phyloP scores from a whole-genome alignment of 2,113 vertebrate species.

The Spea bombifrons region DNA sequence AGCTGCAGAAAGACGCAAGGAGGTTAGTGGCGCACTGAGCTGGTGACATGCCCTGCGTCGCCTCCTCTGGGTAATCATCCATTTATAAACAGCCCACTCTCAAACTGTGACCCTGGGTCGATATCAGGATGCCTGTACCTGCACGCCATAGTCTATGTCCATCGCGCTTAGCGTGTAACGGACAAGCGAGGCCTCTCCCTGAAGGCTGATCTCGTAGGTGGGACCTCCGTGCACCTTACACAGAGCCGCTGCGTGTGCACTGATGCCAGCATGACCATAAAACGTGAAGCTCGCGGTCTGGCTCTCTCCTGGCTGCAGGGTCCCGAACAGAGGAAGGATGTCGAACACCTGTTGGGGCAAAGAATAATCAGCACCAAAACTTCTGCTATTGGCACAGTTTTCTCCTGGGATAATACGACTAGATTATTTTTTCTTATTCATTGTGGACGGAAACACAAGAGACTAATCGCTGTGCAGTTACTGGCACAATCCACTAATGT shows the following conservation, averaged over 20 bases:
- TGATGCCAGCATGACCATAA: constrained; percentile 68
- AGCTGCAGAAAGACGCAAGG: constrained; percentile 56
- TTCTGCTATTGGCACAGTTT: background rate
- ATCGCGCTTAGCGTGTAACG: constrained; percentile 67
- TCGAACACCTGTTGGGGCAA: constrained; percentile 74
- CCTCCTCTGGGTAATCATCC: too few relatives aligned
- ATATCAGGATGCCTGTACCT: constrained; percentile 63
- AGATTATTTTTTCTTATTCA: too few relatives aligned
- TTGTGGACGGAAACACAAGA: too few relatives aligned
- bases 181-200: constrained; percentile 72
- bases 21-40: too few relatives aligned
- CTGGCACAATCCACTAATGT: too few relatives aligned
- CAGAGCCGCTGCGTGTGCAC: constrained; percentile 59
- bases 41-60: too few relatives aligned
- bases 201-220: constrained; percentile 69
- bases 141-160: constrained; percentile 70
- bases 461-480: background rate
- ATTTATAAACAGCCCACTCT: too few relatives aligned
- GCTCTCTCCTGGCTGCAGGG: constrained; percentile 68
- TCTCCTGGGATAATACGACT: too few relatives aligned
- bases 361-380: too few relatives aligned
- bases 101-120: too few relatives aligned
- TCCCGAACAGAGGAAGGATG: constrained; percentile 70
- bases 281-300: constrained; percentile 72
- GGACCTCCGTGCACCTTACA: constrained; percentile 82